Evolutionary conservation across 1,140 invertebrate species (phyloP).

Genomic region (Pseudomyrmex gracilis): DNA sequence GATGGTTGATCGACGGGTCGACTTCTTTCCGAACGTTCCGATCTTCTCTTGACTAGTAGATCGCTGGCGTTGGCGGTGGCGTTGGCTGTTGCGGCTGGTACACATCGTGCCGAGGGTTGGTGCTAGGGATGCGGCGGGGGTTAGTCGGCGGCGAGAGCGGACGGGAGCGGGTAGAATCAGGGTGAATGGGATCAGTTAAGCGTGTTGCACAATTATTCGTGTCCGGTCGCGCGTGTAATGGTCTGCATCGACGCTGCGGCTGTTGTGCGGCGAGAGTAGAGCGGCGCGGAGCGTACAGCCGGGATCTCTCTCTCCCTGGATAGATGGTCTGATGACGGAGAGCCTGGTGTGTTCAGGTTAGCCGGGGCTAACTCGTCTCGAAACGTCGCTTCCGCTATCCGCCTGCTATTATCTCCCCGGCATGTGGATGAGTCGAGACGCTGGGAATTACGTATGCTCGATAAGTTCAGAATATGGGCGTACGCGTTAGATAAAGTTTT

Average conservation of each 20-base stretch:
- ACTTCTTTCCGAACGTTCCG: slow-evolving; percentile 17
- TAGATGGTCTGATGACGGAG: slow-evolving; percentile 72
- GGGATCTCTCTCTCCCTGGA: slow-evolving; percentile 67
- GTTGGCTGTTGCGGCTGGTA: slow-evolving; percentile 73
- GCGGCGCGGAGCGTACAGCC: slow-evolving; percentile 70
- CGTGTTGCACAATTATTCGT: slow-evolving; percentile 86
- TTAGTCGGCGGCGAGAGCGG: slow-evolving; percentile 80
- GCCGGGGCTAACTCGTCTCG: slow-evolving; percentile 66
- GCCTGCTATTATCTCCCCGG: slow-evolving; percentile 40
- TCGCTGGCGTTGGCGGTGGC: slow-evolving; percentile 55
- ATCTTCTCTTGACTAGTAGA: slow-evolving; percentile 36
- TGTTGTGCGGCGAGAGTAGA: slow-evolving; percentile 82
- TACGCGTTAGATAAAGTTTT: too few relatives aligned
- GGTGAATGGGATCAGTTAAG: slow-evolving; percentile 86
- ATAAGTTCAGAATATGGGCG: not conserved
- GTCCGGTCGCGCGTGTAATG: slow-evolving; percentile 86
- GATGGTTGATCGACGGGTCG: slow-evolving; percentile 1
- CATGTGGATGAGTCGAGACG: slow-evolving; percentile 28
- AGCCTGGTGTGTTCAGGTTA: slow-evolving; percentile 60
- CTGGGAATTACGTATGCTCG: slow-evolving; percentile 31
- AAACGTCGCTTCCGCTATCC: slow-evolving; percentile 70
- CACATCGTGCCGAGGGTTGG: slow-evolving; percentile 68
- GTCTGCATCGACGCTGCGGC: slow-evolving; percentile 84
- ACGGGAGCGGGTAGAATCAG: slow-evolving; percentile 83
- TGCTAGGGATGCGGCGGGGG: slow-evolving; percentile 66